Conservation (phyloP, 2,888 invertebrate species). For the Ramazzottius varieornatus region DNA sequence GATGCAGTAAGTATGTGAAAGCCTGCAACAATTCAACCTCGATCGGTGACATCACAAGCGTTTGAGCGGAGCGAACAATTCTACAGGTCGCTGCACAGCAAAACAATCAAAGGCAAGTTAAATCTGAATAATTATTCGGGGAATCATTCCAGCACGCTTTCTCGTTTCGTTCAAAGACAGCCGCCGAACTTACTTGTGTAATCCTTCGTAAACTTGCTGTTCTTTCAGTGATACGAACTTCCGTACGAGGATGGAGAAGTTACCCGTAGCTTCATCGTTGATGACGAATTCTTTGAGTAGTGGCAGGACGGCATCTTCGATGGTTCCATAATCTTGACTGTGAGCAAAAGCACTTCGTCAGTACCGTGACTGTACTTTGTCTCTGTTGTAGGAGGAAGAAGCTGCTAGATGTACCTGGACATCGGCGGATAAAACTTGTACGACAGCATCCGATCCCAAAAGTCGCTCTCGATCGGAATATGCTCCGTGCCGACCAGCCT, state of each 20-base stretch:
- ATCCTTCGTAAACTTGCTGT: constrained; percentile 10
- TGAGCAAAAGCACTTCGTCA: not conserved
- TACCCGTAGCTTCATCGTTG: constrained; percentile 22
- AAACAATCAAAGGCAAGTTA: no score
- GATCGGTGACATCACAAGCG: no score
- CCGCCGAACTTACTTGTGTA: not conserved
- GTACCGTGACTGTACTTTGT: no score
- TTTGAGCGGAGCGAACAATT: no score
- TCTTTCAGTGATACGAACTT: constrained; percentile 20
- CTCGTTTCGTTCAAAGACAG: no score
- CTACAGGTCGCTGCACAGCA: no score
- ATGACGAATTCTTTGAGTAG: constrained; percentile 19
- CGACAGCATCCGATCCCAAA: constrained; percentile 75
- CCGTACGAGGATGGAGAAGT: constrained; percentile 19
- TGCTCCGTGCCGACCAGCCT: constrained; percentile 50
- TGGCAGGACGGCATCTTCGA: not conserved
- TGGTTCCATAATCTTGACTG: not conserved
- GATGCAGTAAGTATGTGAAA: not conserved
- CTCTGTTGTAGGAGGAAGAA: no score
- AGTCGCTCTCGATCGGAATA: constrained; percentile 58
- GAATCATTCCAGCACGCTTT: no score
- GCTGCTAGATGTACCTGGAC: constrained; percentile 30
- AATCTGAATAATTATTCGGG: no score
- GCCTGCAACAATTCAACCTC: no score
- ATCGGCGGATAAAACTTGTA: constrained; percentile 61